phyloP scores from a whole-genome alignment of 2,113 vertebrate genomes.

The Lophius piscatorius region DNA sequence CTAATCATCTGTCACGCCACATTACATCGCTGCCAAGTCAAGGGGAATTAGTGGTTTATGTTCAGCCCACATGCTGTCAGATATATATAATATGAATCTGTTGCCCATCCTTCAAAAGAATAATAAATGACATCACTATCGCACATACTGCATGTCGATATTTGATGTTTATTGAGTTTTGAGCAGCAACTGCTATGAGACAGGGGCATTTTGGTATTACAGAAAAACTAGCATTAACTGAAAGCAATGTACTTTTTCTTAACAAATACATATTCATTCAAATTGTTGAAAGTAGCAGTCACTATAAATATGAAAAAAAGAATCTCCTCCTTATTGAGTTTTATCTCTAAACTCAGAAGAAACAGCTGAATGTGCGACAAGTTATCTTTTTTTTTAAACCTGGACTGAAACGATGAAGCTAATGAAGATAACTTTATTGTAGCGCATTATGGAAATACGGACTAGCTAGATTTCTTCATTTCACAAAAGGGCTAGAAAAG shows the following conservation, averaged over 20 bases:
- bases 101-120: background rate
- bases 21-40: conserved; percentile 1
- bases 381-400: background rate
- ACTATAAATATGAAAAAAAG: too few relatives aligned
- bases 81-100: background rate
- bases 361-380: conserved; percentile 7
- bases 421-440: background rate
- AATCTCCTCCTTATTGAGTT: too few relatives aligned
- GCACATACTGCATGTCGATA: background rate
- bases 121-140: background rate
- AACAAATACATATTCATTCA: too few relatives aligned
- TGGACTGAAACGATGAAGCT: background rate
- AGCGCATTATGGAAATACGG: too few relatives aligned
- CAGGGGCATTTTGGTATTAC: too few relatives aligned
- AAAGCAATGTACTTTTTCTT: too few relatives aligned
- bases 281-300: too few relatives aligned
- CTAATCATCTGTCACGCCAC: conserved; percentile 16
- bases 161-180: background rate
- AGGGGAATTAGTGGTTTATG: background rate
- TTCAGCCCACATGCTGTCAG: too few relatives aligned
- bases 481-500: background rate
- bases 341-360: background rate
- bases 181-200: too few relatives aligned
- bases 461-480: too few relatives aligned
- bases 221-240: too few relatives aligned